Conservation (phyloP, 2,113 vertebrate genomes). For the Chionodraco myersi region DNA sequence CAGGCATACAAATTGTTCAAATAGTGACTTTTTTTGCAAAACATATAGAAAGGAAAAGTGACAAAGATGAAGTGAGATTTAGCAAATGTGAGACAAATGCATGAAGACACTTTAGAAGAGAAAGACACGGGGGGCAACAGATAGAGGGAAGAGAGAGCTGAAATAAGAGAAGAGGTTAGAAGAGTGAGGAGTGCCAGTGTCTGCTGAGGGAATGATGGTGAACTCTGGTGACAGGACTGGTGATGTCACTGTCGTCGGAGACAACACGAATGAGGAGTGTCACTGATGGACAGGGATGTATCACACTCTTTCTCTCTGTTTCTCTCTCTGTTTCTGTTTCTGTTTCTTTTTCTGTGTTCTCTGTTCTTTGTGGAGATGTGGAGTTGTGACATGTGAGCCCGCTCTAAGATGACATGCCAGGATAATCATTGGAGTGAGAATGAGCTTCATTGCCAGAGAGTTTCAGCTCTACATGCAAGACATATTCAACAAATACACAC, state of each 20-base stretch:
- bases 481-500: slow-evolving; percentile 46
- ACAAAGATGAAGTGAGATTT: neutral
- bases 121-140: slow-evolving; percentile 47
- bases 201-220: slow-evolving; percentile 65
- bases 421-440: slow-evolving; percentile 75
- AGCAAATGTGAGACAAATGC: slow-evolving; percentile 9
- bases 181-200: slow-evolving; percentile 40
- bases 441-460: slow-evolving; percentile 62
- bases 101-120: slow-evolving; percentile 32
- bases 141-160: slow-evolving; percentile 37
- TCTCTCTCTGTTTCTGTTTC: slow-evolving; percentile 9
- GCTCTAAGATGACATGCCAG: slow-evolving; percentile 75
- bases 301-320: slow-evolving; percentile 41
- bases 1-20: slow-evolving; percentile 1
- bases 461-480: slow-evolving; percentile 49
- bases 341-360: slow-evolving; percentile 34
- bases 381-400: slow-evolving; percentile 78
- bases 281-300: slow-evolving; percentile 61
- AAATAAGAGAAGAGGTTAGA: slow-evolving; percentile 42
- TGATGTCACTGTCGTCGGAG: slow-evolving; percentile 72
- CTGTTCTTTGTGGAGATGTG: slow-evolving; percentile 56
- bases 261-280: slow-evolving; percentile 68
- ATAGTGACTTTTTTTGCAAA: neutral
- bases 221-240: slow-evolving; percentile 73
- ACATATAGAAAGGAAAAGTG: slow-evolving; percentile 1